Base-by-base conservation (phyloP, 1,140 invertebrate species). In the Caenorhabditis briggsae region DNA sequence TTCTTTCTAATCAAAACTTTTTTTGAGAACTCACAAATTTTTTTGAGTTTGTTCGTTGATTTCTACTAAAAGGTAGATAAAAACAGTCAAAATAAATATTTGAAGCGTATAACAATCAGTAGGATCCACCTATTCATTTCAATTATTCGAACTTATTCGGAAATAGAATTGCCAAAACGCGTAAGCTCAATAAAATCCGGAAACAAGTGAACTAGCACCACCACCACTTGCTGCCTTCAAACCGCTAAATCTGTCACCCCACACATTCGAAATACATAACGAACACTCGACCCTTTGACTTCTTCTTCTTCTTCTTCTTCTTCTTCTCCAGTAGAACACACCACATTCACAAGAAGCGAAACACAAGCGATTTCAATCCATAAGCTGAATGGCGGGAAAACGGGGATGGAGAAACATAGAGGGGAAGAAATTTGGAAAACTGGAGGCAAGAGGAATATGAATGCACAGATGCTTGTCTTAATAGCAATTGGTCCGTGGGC, bases 401-500 rank as follows among this genome's bases (percentile, higher is more conserved):
- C 1, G 41, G 46, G 12, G 8, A 25, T 46, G 53, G 70, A 78
- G 46, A 78, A 50, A 46, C 20, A 25, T 46, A 23, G 23, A 20
- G 59, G 23, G 23, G 64, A n/a, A 65, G 25, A 65, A 65, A 14
- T 65, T 65, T 65, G 61, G 61, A 41, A 20, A 65, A 20, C 12
- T 12, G 25, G 23, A 20, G 61, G 16, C 6, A 20, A 23, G 18
- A 46, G 64, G 41, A 70, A 70, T 46, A 78, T 78, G 70, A 78
- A 78, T 78, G 46, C 70, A 46, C 70, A 78, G 70, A 78, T 78
- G 70, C 70, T 78, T 78, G 70, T 78, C 70, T 78, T 50, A 78
- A 78, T 78, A 78, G 70, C 70, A 78, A 78, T 78, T 78, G 70
- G 70, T 78, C 70, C 70, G 70, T 78, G 70, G 43, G 70, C 70